Conservation (phyloP, 1,140 invertebrate genomes). For the Temnothorax curvispinosus region DNA sequence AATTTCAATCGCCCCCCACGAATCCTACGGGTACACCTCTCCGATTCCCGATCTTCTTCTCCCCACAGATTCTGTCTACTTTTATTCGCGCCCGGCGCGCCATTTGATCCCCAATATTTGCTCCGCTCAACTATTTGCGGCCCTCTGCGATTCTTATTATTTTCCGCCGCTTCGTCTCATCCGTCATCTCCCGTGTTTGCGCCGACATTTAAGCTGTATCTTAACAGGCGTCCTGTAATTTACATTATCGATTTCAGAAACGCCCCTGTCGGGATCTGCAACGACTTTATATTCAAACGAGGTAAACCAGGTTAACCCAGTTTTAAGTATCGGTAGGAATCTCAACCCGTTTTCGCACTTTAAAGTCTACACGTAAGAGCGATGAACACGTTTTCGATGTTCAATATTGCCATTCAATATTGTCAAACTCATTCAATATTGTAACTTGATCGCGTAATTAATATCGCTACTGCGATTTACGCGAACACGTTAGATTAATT, state of each 20-base stretch:
- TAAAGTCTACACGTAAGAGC: constrained; percentile 5
- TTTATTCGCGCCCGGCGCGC: not conserved
- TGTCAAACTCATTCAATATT: not conserved
- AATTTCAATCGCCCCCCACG: constrained; percentile 61
- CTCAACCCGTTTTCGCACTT: constrained; percentile 5
- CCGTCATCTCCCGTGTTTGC: constrained; percentile 40
- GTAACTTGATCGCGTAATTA: not conserved
- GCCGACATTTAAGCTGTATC: constrained; percentile 54
- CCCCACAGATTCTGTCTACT: not conserved
- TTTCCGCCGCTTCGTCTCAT: constrained; percentile 6
- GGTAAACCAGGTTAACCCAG: constrained; percentile 50
- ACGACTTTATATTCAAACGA: constrained; percentile 61
- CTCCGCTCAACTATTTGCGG: not conserved
- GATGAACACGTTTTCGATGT: not conserved
- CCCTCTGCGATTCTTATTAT: not conserved
- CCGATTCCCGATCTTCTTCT: not conserved
- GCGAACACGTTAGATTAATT: not conserved
- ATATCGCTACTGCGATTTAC: not conserved
- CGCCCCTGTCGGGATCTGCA: constrained; percentile 46
- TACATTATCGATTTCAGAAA: constrained; percentile 61
- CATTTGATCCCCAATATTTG: constrained; percentile 12
- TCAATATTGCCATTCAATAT: not conserved
- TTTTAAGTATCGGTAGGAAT: constrained; percentile 49
- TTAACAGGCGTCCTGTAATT: constrained; percentile 54
- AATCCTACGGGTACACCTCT: constrained; percentile 1